Evolutionary conservation across 1,140 invertebrate genomes (phyloP).

Genomic region (Drosophila trapezifrons): DNA sequence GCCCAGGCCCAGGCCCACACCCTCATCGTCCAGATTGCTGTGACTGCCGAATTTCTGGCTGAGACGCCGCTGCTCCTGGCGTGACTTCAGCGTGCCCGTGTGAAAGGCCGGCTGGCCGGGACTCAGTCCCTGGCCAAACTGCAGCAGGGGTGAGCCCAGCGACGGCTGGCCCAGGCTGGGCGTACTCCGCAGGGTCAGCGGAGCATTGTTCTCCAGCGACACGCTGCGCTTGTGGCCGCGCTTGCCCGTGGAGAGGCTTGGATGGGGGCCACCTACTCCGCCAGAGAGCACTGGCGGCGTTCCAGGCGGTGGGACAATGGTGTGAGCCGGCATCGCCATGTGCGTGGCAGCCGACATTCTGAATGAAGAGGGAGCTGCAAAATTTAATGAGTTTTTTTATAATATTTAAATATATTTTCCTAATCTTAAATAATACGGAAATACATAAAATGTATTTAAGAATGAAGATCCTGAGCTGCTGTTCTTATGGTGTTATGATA

Average conservation of each 20-base stretch:
- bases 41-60: conserved; percentile 82
- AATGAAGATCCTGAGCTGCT: no score
- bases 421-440: no score
- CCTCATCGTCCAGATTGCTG: conserved; percentile 77
- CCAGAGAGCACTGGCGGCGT: conserved; percentile 19
- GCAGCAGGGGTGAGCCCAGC: conserved; percentile 59
- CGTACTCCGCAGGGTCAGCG: conserved; percentile 55
- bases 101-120: conserved; percentile 41
- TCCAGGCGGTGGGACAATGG: conserved; percentile 34
- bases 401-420: neutral
- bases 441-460: no score
- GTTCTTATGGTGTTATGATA: no score
- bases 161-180: conserved; percentile 56
- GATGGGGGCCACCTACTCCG: conserved; percentile 4
- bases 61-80: conserved; percentile 76
- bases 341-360: conserved; percentile 68
- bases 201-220: conserved; percentile 75
- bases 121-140: conserved; percentile 19
- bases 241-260: conserved; percentile 42
- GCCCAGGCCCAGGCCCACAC: conserved; percentile 5
- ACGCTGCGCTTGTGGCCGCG: conserved; percentile 81
- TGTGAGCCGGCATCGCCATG: conserved; percentile 67
- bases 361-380: conserved; percentile 4
- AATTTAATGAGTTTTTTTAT: neutral
- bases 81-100: conserved; percentile 81